phyloP scores from a whole-genome alignment of 2,113 vertebrate genomes.

The Corydoras sp. region DNA sequence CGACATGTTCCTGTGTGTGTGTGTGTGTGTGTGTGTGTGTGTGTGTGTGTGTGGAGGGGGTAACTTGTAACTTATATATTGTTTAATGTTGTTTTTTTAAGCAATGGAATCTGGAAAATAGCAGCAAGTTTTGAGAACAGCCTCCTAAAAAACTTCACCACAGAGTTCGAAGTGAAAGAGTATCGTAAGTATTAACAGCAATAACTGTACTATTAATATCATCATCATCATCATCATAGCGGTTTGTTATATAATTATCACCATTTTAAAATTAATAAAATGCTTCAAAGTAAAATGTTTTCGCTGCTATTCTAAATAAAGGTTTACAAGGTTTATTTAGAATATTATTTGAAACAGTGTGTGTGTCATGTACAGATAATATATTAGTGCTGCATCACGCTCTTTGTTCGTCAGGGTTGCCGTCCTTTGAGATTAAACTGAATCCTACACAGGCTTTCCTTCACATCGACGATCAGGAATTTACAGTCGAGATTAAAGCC shows the following conservation, averaged over 20 bases:
- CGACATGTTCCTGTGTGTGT: too few species aligned
- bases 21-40: too few species aligned
- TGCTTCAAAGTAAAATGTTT: too few species aligned
- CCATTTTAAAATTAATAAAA: not conserved
- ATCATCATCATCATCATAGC: not conserved
- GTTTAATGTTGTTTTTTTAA: conserved; percentile 27
- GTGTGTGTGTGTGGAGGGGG: too few species aligned
- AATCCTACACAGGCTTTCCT: conserved; percentile 59
- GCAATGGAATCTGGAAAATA: conserved; percentile 58
- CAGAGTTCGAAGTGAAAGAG: conserved; percentile 67
- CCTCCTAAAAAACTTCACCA: conserved; percentile 50
- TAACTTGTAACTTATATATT: not conserved
- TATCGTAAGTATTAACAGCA: conserved; percentile 51
- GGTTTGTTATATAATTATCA: not conserved
- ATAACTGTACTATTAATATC: not conserved
- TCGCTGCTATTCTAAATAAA: too few species aligned
- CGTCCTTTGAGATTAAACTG: conserved; percentile 76
- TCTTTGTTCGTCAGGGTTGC: conserved; percentile 54
- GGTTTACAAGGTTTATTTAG: not conserved
- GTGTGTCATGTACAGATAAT: not conserved
- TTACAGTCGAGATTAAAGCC: conserved; percentile 59
- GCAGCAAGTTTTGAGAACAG: conserved; percentile 51
- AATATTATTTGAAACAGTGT: too few species aligned
- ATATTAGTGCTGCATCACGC: too few species aligned
- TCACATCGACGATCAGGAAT: conserved; percentile 57